Conservation (phyloP, 2,113 vertebrate species). For the Shinisaurus crocodilurus region DNA sequence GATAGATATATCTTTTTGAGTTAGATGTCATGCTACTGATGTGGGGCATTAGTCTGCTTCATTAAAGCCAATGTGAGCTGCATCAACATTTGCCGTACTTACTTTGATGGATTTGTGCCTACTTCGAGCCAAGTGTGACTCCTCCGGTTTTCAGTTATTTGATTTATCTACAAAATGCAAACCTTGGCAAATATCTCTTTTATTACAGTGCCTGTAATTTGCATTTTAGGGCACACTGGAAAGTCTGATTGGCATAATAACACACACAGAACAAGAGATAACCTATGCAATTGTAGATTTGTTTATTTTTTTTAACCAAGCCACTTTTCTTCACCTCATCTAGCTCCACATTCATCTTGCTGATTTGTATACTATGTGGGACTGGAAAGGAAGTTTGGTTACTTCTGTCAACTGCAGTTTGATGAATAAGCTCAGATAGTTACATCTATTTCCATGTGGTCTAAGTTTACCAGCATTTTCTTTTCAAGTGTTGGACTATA, state of each 20-base stretch:
- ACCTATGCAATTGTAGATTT: neutral
- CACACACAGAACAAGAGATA: neutral
- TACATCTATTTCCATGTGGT: neutral
- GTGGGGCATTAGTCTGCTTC: constrained; percentile 2
- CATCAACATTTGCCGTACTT: constrained; percentile 41
- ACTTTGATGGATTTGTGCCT: constrained; percentile 35
- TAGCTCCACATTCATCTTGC: neutral
- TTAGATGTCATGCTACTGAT: constrained; percentile 17
- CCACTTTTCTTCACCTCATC: neutral
- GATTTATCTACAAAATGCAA: constrained; percentile 57
- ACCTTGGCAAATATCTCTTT: constrained; percentile 48
- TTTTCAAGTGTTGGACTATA: neutral
- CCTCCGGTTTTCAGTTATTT: constrained; percentile 50
- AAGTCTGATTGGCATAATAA: constrained; percentile 23
- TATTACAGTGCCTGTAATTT: constrained; percentile 54
- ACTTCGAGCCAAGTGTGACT: constrained; percentile 39
- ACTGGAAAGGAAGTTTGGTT: neutral
- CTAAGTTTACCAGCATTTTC: neutral
- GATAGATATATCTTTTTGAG: neutral
- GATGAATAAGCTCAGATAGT: neutral
- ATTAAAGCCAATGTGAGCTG: constrained; percentile 23
- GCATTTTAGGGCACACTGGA: constrained; percentile 42
- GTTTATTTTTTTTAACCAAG: neutral
- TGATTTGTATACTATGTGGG: neutral
- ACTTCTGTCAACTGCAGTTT: neutral